These are phyloP conservation scores for Pogonocherus hispidulus DNA, from an alignment of 2,888 invertebrate species.

Conservation along the genomic window DNA sequence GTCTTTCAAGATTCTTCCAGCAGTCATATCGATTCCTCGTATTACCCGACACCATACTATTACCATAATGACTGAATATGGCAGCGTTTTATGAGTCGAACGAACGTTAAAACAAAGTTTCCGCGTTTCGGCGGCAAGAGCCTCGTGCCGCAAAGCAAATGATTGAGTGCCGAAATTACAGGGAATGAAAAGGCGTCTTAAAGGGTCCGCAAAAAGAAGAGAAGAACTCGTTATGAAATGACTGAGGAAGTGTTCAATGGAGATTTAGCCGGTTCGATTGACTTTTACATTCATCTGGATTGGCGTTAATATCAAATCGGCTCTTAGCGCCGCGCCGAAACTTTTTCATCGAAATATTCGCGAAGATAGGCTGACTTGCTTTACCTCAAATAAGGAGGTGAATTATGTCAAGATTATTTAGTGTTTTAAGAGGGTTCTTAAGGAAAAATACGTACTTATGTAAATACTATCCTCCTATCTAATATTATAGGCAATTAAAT, in stretches of 20 bases:
- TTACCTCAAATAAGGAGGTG: slow-evolving; percentile 17
- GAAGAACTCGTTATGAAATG: slow-evolving; percentile 45
- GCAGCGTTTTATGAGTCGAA: slow-evolving; percentile 38
- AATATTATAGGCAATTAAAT: no score
- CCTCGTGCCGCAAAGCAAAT: slow-evolving; percentile 36
- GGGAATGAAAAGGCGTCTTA: slow-evolving; percentile 36
- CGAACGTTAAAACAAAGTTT: slow-evolving; percentile 34
- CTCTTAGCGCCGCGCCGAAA: slow-evolving; percentile 36
- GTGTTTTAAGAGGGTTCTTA: not conserved
- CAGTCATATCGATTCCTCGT: no score
- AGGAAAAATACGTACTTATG: no score
- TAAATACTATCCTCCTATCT: no score
- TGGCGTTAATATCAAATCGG: slow-evolving; percentile 51
- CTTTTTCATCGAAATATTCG: slow-evolving; percentile 38
- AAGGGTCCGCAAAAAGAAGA: slow-evolving; percentile 39
- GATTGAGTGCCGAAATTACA: slow-evolving; percentile 44
- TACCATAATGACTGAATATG: slow-evolving; percentile 31
- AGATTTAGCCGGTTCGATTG: slow-evolving; percentile 51
- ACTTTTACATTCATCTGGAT: slow-evolving; percentile 52
- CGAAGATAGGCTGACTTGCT: slow-evolving; percentile 37
- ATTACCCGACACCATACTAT: slow-evolving; percentile 1
- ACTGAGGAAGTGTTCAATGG: slow-evolving; percentile 44
- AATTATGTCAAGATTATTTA: not conserved
- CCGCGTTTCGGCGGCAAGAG: slow-evolving; percentile 29
- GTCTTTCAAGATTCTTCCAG: no score